Conservation (phyloP, 2,113 vertebrate genomes). For the Ciconia boyciana region DNA sequence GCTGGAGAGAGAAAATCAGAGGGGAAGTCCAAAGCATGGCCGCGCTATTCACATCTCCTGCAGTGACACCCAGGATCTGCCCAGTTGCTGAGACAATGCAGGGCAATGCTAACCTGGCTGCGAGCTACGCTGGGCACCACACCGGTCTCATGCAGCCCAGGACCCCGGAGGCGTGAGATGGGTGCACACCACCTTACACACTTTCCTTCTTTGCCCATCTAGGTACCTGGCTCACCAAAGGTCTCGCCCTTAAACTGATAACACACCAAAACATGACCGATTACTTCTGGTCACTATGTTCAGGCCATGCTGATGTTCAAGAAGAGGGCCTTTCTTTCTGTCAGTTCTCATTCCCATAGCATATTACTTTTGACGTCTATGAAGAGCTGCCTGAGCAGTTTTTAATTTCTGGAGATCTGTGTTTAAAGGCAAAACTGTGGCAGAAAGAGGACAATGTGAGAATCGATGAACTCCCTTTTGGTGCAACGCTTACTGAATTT, state of each 20-base stretch:
- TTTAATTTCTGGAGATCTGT: neutral
- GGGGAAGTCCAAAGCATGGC: neutral
- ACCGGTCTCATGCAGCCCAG: rapidly evolving
- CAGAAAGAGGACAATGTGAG: neutral
- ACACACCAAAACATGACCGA: rapidly evolving
- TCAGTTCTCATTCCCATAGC: neutral
- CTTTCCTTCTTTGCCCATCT: neutral
- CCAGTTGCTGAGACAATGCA: rapidly evolving
- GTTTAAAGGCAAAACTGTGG: neutral
- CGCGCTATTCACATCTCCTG: rapidly evolving
- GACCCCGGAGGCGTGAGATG: neutral
- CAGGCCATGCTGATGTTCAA: neutral
- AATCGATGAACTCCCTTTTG: neutral
- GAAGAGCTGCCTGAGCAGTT: neutral
- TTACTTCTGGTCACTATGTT: neutral
- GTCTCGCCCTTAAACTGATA: neutral
- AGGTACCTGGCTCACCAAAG: neutral
- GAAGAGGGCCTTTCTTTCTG: neutral
- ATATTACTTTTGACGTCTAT: neutral
- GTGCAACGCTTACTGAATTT: neutral
- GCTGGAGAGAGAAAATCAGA: neutral
- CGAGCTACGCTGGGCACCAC: neutral
- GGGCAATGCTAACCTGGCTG: neutral
- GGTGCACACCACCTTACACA: neutral
- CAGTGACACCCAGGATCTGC: neutral